phyloP scores from a whole-genome alignment of 1,140 invertebrate genomes.

The Mesaphorura yosii region DNA sequence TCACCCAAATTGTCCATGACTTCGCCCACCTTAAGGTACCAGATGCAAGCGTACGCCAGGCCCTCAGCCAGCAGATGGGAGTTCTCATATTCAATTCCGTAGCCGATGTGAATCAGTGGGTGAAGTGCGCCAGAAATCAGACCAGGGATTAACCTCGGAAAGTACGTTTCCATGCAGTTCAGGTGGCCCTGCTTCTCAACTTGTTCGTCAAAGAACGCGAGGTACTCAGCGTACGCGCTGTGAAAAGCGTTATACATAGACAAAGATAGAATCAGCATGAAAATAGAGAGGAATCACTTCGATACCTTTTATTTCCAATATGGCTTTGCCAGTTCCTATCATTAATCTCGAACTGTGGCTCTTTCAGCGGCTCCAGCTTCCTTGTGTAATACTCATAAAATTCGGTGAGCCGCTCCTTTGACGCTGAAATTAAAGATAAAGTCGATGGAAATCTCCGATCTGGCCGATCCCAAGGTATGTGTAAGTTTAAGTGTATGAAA shows the following conservation, averaged over 20 bases:
- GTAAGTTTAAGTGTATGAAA: too few relatives aligned
- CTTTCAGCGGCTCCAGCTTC: not conserved
- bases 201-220: constrained; percentile 6
- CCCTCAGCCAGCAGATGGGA: constrained; percentile 1
- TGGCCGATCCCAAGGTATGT: too few relatives aligned
- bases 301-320: not conserved
- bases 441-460: too few relatives aligned
- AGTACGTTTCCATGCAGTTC: not conserved
- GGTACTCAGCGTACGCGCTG: constrained; percentile 1
- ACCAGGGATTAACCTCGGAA: not conserved
- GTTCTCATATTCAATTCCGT: constrained; percentile 2
- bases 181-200: not conserved
- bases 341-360: not conserved
- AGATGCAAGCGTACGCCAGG: not conserved
- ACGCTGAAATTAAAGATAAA: not conserved
- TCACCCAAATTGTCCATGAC: not conserved
- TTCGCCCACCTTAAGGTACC: not conserved
- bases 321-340: constrained; percentile 5
- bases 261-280: not conserved
- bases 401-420: not conserved
- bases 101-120: constrained; percentile 10
- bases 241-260: not conserved
- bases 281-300: not conserved
- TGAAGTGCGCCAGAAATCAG: constrained; percentile 6
- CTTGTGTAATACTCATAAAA: not conserved